Evolutionary conservation across 2,113 vertebrate genomes (phyloP).

Genomic region (Syngnathus typhle): DNA sequence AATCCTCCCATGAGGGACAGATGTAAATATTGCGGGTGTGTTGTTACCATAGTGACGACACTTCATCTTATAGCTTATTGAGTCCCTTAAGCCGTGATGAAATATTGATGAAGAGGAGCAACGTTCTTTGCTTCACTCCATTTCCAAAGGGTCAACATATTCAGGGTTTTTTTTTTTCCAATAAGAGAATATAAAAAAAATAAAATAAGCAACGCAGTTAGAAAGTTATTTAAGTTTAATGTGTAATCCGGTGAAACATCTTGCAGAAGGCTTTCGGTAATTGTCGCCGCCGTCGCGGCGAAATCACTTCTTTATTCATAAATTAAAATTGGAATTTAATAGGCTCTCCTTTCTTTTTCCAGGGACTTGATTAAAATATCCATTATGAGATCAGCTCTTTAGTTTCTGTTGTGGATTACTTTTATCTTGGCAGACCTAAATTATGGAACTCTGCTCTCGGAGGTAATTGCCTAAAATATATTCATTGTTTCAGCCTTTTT

Average conservation of each 20-base stretch:
- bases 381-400: conserved; percentile 73
- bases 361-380: conserved; percentile 72
- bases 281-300: conserved; percentile 50
- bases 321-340: conserved; percentile 73
- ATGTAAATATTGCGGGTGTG: conserved; percentile 68
- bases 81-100: conserved; percentile 41
- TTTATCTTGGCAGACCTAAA: conserved; percentile 71
- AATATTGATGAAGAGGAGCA: conserved; percentile 45
- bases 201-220: conserved; percentile 12
- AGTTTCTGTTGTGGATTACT: conserved; percentile 73
- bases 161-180: neutral
- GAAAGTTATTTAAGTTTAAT: conserved; percentile 42
- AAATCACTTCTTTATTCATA: conserved; percentile 65
- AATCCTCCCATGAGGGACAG: conserved; percentile 53
- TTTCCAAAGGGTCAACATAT: conserved; percentile 13
- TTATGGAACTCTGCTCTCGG: conserved; percentile 65
- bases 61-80: conserved; percentile 49
- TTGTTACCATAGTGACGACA: conserved; percentile 63
- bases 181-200: conserved; percentile 1
- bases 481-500: conserved; percentile 63
- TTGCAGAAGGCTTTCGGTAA: conserved; percentile 48
- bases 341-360: conserved; percentile 64
- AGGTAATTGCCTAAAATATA: conserved; percentile 72
- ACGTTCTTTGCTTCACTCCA: neutral
- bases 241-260: conserved; percentile 53